Evolutionary conservation across 2,888 invertebrate species (phyloP), one percentile per base, ranked within the genome.

Genomic region (Mesochorus sp.): DNA sequence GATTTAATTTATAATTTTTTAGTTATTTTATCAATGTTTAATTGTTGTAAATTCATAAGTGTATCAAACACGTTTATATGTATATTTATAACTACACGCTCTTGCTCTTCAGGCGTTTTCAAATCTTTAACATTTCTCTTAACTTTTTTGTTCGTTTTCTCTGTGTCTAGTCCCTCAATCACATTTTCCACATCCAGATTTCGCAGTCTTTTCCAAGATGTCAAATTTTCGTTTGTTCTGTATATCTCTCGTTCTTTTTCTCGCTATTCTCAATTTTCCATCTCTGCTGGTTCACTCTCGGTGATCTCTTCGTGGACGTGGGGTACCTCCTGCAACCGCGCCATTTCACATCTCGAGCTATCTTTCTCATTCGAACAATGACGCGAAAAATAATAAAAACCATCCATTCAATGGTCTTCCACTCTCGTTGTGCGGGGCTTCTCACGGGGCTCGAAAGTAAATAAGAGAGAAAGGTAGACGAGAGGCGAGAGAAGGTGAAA

Each of bases 311-410:
- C 57, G 70, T 17, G 31, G 55, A 70, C 68, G 55, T 12, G 55
- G 61, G 17, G 39, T n/a, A n/a, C n/a, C 26, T 2, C 39, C 42
- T 44, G 21, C 26, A 34, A 34, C 62, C 42, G 28, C 42, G 39
- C 64, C 17, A 53, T 62, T 55, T 51, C 39, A 34, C 42, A 21
- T 55, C 67, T 55, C 47, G 57, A 59, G 57, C 57, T 66, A 42
- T 66, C 49, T 59, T 14, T 64, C 77, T 55, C 49, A 37, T 37
- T 70, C 44, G 57, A 51, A 81, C 76, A 70, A 78, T 77, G 74
- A 76, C 68, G 26, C 24, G 55, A 72, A 62, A 82, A 81, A 82
- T 80, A 82, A 83, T 80, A 81, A 79, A 81, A 81, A 76, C 76
- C 68, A 75, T 82, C 61, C 59, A 34, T 75, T 77, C 62, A 66